Conservation (phyloP, 1,140 invertebrate species). For the Campoletis sonorensis region DNA sequence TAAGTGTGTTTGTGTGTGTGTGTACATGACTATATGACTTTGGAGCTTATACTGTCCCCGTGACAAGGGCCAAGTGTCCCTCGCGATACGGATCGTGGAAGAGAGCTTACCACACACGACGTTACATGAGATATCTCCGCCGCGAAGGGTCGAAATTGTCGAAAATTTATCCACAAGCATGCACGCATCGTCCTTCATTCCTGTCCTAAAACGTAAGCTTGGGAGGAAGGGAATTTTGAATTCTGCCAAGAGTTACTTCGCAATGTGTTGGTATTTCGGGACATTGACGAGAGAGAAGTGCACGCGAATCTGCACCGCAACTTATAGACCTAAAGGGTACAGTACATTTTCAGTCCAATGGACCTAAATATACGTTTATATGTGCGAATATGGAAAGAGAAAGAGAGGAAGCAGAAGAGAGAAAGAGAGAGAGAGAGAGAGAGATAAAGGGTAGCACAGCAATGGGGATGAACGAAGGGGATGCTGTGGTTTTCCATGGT, state of each 20-base stretch:
- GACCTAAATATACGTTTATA: too few species aligned
- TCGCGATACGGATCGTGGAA: slow-evolving; percentile 12
- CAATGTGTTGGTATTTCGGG: background rate
- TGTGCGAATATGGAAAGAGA: too few species aligned
- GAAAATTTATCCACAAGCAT: slow-evolving; percentile 48
- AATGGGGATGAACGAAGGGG: slow-evolving; percentile 26
- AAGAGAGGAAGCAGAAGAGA: background rate
- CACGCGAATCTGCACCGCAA: background rate
- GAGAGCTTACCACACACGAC: slow-evolving; percentile 18
- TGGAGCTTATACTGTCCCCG: background rate
- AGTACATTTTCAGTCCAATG: background rate
- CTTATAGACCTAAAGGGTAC: background rate
- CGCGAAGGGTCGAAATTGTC: slow-evolving; percentile 48
- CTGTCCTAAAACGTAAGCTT: background rate
- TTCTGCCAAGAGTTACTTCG: slow-evolving; percentile 28
- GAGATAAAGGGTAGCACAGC: background rate
- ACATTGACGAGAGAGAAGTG: background rate
- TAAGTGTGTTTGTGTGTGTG: too few species aligned
- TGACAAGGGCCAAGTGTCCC: background rate
- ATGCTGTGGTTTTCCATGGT: slow-evolving; percentile 54
- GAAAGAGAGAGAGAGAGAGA: slow-evolving; percentile 4
- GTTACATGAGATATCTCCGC: background rate
- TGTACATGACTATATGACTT: too few species aligned
- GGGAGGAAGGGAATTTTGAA: slow-evolving; percentile 38
- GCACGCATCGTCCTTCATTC: too few species aligned